Conservation (phyloP, 2,113 vertebrate genomes). For the Dipodomys ordii region DNA sequence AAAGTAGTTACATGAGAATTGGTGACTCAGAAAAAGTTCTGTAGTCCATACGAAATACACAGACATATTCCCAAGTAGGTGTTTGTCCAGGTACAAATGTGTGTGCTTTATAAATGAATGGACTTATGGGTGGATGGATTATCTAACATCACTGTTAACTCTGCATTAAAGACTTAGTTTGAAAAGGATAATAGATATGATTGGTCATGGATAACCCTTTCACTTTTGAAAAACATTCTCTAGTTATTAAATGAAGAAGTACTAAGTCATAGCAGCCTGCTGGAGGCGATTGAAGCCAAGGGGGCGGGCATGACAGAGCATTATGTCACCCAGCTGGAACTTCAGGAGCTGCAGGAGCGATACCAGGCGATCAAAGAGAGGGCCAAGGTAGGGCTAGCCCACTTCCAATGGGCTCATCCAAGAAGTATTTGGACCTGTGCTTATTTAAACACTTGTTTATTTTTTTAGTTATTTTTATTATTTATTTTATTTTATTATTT, state of each 20-base stretch:
- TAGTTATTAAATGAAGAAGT: slow-evolving; percentile 97
- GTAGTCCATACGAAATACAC: not conserved
- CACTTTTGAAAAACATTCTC: slow-evolving; percentile 56
- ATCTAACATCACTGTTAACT: not conserved
- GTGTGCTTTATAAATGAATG: not conserved
- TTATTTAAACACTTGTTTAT: not conserved
- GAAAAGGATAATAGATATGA: not conserved
- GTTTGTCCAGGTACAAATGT: not conserved
- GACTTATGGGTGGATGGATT: not conserved
- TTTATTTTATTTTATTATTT: no score
- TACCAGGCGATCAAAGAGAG: slow-evolving; percentile 91
- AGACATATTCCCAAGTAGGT: not conserved
- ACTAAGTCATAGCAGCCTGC: slow-evolving; percentile 92
- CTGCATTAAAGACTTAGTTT: not conserved
- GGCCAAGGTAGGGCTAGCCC: slow-evolving; percentile 90
- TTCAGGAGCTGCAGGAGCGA: slow-evolving; percentile 94
- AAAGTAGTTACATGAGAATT: not conserved
- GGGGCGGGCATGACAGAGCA: slow-evolving; percentile 94
- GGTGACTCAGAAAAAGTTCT: not conserved
- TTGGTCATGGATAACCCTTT: not conserved
- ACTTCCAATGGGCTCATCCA: accelerated
- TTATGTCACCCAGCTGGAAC: slow-evolving; percentile 93
- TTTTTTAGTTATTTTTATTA: no score
- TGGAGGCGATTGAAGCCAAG: slow-evolving; percentile 96
- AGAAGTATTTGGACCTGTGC: no score